These are phyloP conservation scores for Gonocerus acuteangulatus DNA, from an alignment of 2,888 invertebrate species.

Conservation along the genomic window DNA sequence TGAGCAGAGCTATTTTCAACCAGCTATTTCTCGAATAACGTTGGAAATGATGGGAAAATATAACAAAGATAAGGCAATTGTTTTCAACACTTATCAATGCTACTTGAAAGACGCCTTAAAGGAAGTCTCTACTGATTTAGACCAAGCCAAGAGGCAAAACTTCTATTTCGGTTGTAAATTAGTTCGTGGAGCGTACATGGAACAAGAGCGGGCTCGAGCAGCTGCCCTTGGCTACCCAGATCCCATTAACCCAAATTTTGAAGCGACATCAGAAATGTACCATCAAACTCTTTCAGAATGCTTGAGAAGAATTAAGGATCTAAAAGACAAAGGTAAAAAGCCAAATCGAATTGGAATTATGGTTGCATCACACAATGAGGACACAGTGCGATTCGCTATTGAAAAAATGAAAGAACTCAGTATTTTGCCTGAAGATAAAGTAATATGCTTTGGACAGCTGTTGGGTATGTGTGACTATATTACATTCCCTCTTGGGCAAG, in stretches of 20 bases:
- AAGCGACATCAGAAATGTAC: slow-evolving; percentile 90
- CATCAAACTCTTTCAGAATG: slow-evolving; percentile 83
- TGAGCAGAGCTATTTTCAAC: slow-evolving; percentile 99
- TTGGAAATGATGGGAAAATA: slow-evolving; percentile 98
- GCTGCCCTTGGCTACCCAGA: slow-evolving; percentile 86
- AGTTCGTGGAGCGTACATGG: slow-evolving; percentile 96
- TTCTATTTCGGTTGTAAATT: slow-evolving; percentile 98
- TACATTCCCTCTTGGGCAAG: slow-evolving; percentile 96
- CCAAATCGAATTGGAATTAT: slow-evolving; percentile 77
- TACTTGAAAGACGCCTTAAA: slow-evolving; percentile 85
- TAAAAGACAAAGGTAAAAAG: slow-evolving; percentile 59
- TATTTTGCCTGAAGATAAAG: slow-evolving; percentile 83
- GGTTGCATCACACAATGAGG: slow-evolving; percentile 99
- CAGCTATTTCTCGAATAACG: slow-evolving; percentile 92
- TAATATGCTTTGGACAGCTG: slow-evolving; percentile 97
- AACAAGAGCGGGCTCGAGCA: slow-evolving; percentile 89
- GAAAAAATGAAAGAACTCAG: slow-evolving; percentile 89
- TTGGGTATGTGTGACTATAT: slow-evolving; percentile 99
- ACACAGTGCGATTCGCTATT: slow-evolving; percentile 91
- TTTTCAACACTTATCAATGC: slow-evolving; percentile 98
- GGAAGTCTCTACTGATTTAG: slow-evolving; percentile 85
- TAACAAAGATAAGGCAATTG: slow-evolving; percentile 77
- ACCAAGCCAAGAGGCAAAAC: slow-evolving; percentile 88
- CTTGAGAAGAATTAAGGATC: slow-evolving; percentile 63
- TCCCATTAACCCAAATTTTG: slow-evolving; percentile 83